Evolutionary conservation across 2,888 invertebrate species (phyloP).

Genomic region (Macrophya alboannulata): DNA sequence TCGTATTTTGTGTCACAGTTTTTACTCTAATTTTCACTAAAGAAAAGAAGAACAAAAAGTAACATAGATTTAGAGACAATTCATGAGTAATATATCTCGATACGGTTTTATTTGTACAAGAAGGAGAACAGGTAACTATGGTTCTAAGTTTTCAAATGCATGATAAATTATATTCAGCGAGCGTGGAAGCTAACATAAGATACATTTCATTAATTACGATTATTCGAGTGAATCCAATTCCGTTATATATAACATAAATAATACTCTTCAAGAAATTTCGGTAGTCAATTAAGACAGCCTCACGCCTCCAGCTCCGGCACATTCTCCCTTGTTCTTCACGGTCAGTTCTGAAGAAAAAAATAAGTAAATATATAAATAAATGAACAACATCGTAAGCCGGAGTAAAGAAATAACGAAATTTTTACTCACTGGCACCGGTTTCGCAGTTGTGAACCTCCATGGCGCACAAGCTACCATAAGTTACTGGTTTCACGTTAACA

Average conservation of each 20-base stretch:
- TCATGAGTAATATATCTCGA: not conserved
- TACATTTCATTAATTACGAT: slow-evolving; percentile 32
- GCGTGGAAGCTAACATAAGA: not conserved
- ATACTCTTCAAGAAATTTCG: slow-evolving; percentile 46
- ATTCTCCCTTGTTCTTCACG: slow-evolving; percentile 84
- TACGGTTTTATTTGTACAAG: slow-evolving; percentile 49
- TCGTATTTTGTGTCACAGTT: not conserved
- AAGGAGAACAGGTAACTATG: slow-evolving; percentile 47
- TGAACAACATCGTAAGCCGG: no score
- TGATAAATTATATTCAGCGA: slow-evolving; percentile 21
- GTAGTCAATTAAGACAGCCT: slow-evolving; percentile 81
- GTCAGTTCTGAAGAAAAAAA: slow-evolving; percentile 82
- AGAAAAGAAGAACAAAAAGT: not conserved
- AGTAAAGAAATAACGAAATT: not conserved
- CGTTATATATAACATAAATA: slow-evolving; percentile 50
- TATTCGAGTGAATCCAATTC: slow-evolving; percentile 19
- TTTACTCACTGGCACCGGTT: slow-evolving; percentile 83
- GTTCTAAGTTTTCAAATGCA: slow-evolving; percentile 15
- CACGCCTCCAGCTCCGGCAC: slow-evolving; percentile 84
- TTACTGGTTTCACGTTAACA: slow-evolving; percentile 80
- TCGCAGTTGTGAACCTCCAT: slow-evolving; percentile 86
- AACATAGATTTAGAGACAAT: not conserved
- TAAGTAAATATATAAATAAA: slow-evolving; percentile 21
- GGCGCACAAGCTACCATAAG: slow-evolving; percentile 85
- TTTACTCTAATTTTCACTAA: not conserved